Conservation (phyloP, 2,797 vertebrate genomes). For the Gymnopithys bicolor region DNA sequence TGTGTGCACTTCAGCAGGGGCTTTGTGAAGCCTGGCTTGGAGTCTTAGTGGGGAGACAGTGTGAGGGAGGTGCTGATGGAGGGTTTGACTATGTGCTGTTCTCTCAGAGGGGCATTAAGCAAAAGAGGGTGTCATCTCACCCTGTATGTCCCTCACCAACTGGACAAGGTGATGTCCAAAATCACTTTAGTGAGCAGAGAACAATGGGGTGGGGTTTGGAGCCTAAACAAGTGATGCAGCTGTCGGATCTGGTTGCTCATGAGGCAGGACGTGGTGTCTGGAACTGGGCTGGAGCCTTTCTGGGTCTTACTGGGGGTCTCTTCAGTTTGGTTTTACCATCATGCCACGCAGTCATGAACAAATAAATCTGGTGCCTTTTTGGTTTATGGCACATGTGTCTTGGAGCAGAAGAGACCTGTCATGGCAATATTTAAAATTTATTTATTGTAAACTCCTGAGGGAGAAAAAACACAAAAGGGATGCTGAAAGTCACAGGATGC, state of each 20-base stretch:
- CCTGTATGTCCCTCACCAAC: neutral
- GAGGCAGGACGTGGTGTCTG: neutral
- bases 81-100: neutral
- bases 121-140: neutral
- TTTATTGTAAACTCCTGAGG: neutral
- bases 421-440: neutral
- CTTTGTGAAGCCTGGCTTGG: neutral
- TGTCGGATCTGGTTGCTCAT: neutral
- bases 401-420: neutral
- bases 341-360: neutral
- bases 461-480: fast-evolving
- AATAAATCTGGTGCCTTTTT: neutral
- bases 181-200: fast-evolving
- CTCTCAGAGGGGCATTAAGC: neutral
- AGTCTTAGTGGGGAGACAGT: no score
- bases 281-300: neutral
- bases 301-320: neutral
- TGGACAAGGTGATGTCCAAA: neutral
- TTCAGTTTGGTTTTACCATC: neutral
- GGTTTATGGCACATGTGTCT: neutral
- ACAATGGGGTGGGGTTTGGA: neutral
- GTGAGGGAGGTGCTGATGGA: neutral
- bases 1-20: neutral
- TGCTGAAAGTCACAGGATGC: neutral
- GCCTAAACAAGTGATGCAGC: no score